Evolutionary conservation across 2,113 vertebrate species (phyloP).

Genomic region (Menura novaehollandiae): DNA sequence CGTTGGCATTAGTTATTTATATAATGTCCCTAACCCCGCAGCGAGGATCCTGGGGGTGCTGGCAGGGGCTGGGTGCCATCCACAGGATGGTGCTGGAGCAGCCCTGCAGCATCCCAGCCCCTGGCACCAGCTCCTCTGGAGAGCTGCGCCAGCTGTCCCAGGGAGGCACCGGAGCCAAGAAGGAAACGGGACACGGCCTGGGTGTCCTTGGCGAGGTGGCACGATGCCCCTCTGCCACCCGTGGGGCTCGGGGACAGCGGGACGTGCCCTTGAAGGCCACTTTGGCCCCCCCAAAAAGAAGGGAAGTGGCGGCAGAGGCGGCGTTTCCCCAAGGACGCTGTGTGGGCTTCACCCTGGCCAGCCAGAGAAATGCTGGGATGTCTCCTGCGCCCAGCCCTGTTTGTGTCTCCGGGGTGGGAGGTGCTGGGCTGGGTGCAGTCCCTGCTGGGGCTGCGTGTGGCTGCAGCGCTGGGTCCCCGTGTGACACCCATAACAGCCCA

Average conservation of each 20-base stretch:
- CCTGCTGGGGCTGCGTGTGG: background rate
- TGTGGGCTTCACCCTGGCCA: background rate
- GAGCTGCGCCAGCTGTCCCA: background rate
- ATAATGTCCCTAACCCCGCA: background rate
- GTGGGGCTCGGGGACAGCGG: accelerated
- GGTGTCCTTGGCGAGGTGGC: background rate
- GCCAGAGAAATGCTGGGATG: background rate
- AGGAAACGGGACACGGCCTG: background rate
- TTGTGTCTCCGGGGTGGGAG: background rate
- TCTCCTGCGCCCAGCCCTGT: background rate
- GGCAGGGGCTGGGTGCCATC: background rate
- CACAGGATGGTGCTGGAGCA: background rate
- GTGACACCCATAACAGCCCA: background rate
- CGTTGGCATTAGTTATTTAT: conserved; percentile 30
- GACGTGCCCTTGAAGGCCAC: background rate
- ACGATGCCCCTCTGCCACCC: background rate
- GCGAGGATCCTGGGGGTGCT: background rate
- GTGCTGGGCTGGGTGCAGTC: background rate
- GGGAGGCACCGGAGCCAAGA: background rate
- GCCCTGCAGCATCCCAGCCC: background rate
- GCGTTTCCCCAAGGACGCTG: background rate
- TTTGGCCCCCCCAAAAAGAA: background rate
- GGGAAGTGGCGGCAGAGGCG: background rate
- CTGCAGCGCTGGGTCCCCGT: background rate
- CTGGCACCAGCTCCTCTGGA: background rate